Percentiles rank a stretch among this genome's conserved stretches.
Conservation (phyloP, 2,888 invertebrate genomes). For the Dicycla oo region DNA sequence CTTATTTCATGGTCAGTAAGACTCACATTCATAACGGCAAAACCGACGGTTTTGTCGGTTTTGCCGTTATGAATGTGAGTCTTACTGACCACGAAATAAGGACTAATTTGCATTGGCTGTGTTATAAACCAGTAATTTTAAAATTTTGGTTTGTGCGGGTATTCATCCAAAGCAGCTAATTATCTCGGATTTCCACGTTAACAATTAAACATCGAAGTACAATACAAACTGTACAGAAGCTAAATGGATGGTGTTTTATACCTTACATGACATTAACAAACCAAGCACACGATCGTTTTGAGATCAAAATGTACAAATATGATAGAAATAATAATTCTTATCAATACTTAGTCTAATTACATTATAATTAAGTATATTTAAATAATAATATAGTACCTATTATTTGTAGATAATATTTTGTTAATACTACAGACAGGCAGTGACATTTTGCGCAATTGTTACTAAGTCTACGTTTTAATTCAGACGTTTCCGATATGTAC, state of each 20-base stretch:
- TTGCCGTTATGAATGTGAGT: too few relatives aligned
- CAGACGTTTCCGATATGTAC: slow-evolving; percentile 84
- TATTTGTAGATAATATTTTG: slow-evolving; percentile 67
- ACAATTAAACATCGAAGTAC: slow-evolving; percentile 79
- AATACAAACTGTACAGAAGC: slow-evolving; percentile 88
- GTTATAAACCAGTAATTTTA: too few relatives aligned
- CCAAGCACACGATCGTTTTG: slow-evolving; percentile 88
- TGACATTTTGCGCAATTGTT: slow-evolving; percentile 85
- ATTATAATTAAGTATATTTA: slow-evolving; percentile 35
- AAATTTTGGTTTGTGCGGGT: too few relatives aligned
- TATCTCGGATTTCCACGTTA: slow-evolving; percentile 51
- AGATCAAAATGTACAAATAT: slow-evolving; percentile 89
- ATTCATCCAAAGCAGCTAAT: too few relatives aligned
- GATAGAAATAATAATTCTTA: slow-evolving; percentile 74
- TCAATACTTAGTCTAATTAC: slow-evolving; percentile 51
- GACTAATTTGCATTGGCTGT: too few relatives aligned
- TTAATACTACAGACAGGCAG: slow-evolving; percentile 87
- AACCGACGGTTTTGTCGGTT: too few relatives aligned
- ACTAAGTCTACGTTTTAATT: slow-evolving; percentile 76
- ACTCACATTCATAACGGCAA: too few relatives aligned
- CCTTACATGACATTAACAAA: slow-evolving; percentile 87
- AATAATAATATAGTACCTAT: slow-evolving; percentile 55
- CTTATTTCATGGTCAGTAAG: too few relatives aligned
- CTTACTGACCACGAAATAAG: too few relatives aligned
- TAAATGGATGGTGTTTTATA: slow-evolving; percentile 90